Percentiles rank a stretch among this genome's conserved stretches.
Conservation (phyloP, 2,797 vertebrate genomes). For the Halcyon badia region DNA sequence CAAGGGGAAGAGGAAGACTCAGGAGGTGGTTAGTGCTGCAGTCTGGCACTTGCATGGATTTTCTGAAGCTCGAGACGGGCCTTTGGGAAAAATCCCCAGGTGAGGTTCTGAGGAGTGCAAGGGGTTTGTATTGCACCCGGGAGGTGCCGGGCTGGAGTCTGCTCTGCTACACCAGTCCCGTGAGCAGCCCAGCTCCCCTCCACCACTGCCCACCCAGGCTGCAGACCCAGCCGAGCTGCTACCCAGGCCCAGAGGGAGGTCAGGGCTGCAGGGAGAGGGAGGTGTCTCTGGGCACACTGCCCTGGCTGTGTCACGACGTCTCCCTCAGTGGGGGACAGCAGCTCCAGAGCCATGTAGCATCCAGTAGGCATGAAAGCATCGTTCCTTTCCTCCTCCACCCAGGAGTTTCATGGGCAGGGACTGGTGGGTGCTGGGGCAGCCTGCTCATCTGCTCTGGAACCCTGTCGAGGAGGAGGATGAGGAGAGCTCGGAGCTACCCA, state of each 20-base stretch:
- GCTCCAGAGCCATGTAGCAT: rapidly evolving
- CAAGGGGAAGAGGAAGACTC: background rate
- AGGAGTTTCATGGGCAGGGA: background rate
- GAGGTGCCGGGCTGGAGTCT: background rate
- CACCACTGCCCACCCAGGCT: background rate
- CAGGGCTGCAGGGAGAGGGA: background rate
- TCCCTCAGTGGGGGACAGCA: rapidly evolving
- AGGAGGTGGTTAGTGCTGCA: background rate
- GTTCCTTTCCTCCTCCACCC: background rate
- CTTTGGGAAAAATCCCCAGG: background rate
- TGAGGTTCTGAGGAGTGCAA: background rate
- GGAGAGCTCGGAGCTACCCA: background rate
- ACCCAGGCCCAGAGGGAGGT: rapidly evolving
- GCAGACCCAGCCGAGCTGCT: rapidly evolving
- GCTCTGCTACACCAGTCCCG: background rate
- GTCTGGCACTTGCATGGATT: background rate
- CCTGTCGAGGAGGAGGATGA: background rate
- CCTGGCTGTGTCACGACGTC: background rate
- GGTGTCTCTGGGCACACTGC: background rate
- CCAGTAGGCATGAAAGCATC: background rate
- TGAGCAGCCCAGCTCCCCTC: background rate
- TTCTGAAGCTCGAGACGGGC: background rate
- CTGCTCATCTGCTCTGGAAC: background rate
- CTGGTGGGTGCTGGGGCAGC: background rate
- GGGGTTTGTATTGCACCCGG: background rate